These are phyloP conservation scores for Diachasmimorpha longicaudata DNA, from an alignment of 1,140 invertebrate species.

Conservation along the genomic window DNA sequence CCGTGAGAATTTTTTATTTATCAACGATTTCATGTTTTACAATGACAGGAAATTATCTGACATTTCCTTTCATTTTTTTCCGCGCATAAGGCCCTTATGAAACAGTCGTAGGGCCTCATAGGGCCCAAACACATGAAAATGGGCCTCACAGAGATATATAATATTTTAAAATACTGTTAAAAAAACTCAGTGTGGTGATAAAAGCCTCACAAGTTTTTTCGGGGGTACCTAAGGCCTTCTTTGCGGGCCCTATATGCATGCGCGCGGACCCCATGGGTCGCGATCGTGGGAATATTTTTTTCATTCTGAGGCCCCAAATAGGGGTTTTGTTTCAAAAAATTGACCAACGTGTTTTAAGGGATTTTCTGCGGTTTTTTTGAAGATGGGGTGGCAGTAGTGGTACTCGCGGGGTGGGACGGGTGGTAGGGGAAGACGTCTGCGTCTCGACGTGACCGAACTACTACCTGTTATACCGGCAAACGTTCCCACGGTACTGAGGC, in stretches of 20 bases:
- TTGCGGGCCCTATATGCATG: not conserved
- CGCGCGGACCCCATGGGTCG: not conserved
- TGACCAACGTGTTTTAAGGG: not conserved
- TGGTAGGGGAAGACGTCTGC: not conserved
- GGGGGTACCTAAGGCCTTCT: not conserved
- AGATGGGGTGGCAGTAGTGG: too few relatives aligned
- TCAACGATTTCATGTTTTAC: too few relatives aligned
- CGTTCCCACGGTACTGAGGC: slow-evolving; percentile 32
- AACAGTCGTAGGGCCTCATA: too few relatives aligned
- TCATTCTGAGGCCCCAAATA: not conserved
- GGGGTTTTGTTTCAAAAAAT: not conserved
- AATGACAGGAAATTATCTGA: too few relatives aligned
- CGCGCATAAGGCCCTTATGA: too few relatives aligned
- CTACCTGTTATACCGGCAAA: slow-evolving; percentile 31
- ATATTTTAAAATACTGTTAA: too few relatives aligned
- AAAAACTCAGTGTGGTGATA: too few relatives aligned
- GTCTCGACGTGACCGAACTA: slow-evolving; percentile 4
- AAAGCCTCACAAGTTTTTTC: not conserved
- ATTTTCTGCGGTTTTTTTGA: not conserved
- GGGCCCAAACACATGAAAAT: too few relatives aligned
- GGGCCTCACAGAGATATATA: too few relatives aligned
- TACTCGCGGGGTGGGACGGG: not conserved
- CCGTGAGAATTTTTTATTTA: too few relatives aligned
- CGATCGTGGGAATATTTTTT: not conserved
- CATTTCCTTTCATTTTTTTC: too few relatives aligned